Conservation (phyloP, 1,140 invertebrate species). For the Phenacoccus solenopsis region DNA sequence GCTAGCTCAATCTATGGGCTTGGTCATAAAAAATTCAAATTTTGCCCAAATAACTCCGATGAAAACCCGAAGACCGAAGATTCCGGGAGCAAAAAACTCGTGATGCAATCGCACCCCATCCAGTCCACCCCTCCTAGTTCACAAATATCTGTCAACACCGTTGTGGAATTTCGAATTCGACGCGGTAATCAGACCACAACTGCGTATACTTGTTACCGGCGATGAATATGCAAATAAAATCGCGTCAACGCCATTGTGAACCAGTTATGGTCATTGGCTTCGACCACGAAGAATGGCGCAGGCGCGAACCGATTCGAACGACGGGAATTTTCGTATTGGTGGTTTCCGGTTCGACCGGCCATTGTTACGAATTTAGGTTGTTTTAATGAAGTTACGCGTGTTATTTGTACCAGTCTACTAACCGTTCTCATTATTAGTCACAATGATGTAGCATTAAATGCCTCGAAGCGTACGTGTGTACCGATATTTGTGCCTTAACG, state of each 20-base stretch:
- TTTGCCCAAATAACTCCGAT: too few relatives aligned
- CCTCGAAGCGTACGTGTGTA: neutral
- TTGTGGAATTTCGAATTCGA: too few relatives aligned
- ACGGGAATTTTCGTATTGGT: too few relatives aligned
- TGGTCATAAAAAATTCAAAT: too few relatives aligned
- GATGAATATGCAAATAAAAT: neutral
- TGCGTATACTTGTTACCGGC: neutral
- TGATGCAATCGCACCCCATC: too few relatives aligned
- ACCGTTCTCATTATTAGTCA: neutral
- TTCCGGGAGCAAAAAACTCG: too few relatives aligned
- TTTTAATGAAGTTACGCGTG: neutral
- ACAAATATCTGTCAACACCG: too few relatives aligned
- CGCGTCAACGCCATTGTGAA: neutral
- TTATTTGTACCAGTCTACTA: neutral
- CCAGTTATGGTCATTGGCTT: neutral
- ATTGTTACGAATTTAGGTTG: neutral
- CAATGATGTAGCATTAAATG: neutral
- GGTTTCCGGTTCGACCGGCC: neutral
- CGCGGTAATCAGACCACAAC: neutral
- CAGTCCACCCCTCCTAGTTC: too few relatives aligned
- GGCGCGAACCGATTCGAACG: too few relatives aligned
- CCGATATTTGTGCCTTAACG: neutral
- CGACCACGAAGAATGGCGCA: neutral
- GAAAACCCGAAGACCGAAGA: too few relatives aligned
- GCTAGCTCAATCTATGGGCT: too few relatives aligned